Base-by-base conservation (phyloP, 1,140 invertebrate genomes). In the Mesaphorura yosii region DNA sequence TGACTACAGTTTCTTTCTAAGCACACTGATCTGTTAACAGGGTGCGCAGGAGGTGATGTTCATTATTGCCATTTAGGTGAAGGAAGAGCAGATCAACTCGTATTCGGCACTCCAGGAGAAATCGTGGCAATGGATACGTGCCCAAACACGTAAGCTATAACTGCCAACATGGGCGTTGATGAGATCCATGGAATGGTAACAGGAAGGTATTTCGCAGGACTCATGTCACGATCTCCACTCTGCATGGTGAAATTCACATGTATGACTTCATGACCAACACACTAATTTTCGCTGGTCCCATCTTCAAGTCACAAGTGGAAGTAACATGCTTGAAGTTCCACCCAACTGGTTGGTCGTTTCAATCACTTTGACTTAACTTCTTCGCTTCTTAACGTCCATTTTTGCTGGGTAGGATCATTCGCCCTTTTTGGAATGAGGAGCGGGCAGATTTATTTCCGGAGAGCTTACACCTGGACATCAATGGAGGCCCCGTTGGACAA, bases 51-150 rank as follows among this genome's bases (percentile, higher is more conserved):
- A 26, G 60, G 60, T 1, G 39, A 49, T 27, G 28, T 59, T 17
- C 57, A 56, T 26, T 62, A 62, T 25, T 59, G 40, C 37, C 60
- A 62, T 28, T 46, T 62, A 12, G 55, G 34, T 17, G 53, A 59
- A 25, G 47, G 39, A 14, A 42, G 48, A 31, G 25, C 48, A 10
- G 60, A 62, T 29, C 17, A 38, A 3, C 26, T 62, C 7, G 48
- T 62, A 22, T 39, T 29, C 31, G 55, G 53, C 17, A 40, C 56
- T 19, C 54, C 54, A 19, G 53, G 48, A 15, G 19, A 20, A 28
- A 49, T 57, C 41, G 49, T 55, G 22, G 51, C 49, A 10, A 39
- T 55, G n/a, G 60, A 62, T 42, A 51, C 39, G 3, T 57, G 48
- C 27, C 60, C 56, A 1, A 38, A 25, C 6, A 47, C 50, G 60